Evolutionary conservation across 2,888 invertebrate species (phyloP).

Genomic region (Epicampocera succincta): DNA sequence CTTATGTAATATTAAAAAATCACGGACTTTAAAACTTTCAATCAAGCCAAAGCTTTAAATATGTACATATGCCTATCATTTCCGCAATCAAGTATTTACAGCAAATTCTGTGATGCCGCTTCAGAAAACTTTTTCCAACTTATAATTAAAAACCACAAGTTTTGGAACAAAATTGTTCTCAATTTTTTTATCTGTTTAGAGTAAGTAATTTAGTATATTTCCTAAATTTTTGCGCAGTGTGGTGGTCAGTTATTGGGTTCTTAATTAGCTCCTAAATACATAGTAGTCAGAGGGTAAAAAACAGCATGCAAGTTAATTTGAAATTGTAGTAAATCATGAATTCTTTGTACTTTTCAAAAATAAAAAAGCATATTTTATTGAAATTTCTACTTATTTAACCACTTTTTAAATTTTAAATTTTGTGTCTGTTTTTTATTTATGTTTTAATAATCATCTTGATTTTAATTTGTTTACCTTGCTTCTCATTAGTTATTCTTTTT

Average conservation of each 20-base stretch:
- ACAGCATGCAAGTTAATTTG: conserved; percentile 48
- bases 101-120: conserved; percentile 17
- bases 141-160: conserved; percentile 7
- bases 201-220: conserved; percentile 34
- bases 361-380: too few species aligned
- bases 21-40: not conserved
- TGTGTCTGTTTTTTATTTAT: too few species aligned
- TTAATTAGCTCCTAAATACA: not conserved
- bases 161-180: not conserved
- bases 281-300: not conserved
- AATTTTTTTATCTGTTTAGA: conserved; percentile 12
- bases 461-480: too few species aligned
- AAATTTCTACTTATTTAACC: too few species aligned
- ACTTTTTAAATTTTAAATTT: too few species aligned
- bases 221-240: conserved; percentile 71
- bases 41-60: conserved; percentile 28
- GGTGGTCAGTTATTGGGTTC: conserved; percentile 72
- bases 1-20: conserved; percentile 8
- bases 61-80: conserved; percentile 5
- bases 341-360: too few species aligned
- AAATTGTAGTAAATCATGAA: not conserved
- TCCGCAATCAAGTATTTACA: conserved; percentile 48
- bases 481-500: too few species aligned
- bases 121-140: not conserved
- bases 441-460: too few species aligned